A percentile compares a stretch with the other conserved stretches of the same genome.
Conservation (phyloP, 2,888 invertebrate species). For the Xestia ashworthii region DNA sequence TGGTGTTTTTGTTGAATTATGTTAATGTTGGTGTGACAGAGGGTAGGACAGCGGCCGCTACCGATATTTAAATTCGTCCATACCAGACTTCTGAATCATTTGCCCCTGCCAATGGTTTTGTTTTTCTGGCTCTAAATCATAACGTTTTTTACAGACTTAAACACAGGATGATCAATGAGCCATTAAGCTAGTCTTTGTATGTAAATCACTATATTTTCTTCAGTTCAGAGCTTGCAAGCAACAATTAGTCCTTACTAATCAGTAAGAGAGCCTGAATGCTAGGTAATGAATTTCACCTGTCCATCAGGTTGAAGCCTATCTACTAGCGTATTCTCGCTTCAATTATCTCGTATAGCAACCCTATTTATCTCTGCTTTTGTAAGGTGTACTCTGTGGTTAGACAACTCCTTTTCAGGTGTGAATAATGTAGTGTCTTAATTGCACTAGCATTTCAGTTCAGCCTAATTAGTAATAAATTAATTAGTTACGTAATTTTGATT, state of each 20-base stretch:
- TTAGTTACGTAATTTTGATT: constrained; percentile 21
- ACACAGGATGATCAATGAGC: constrained; percentile 22
- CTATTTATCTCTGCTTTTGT: constrained; percentile 44
- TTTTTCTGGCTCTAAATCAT: constrained; percentile 55
- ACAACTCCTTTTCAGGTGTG: constrained; percentile 25
- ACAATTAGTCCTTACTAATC: constrained; percentile 35
- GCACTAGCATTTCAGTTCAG: constrained; percentile 11
- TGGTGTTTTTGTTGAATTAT: constrained; percentile 87
- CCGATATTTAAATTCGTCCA: constrained; percentile 87
- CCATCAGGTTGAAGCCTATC: constrained; percentile 69
- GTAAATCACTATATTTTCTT: constrained; percentile 21
- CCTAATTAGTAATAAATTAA: constrained; percentile 29
- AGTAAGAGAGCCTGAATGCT: constrained; percentile 57
- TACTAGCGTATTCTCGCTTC: constrained; percentile 69
- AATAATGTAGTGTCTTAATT: constrained; percentile 43
- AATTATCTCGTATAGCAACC: constrained; percentile 74
- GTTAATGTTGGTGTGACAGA: constrained; percentile 85
- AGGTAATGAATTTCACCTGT: constrained; percentile 75
- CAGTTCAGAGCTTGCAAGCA: constrained; percentile 13
- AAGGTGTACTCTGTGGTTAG: not conserved
- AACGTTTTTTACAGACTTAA: constrained; percentile 36
- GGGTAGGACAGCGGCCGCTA: constrained; percentile 80
- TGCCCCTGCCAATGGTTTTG: constrained; percentile 55
- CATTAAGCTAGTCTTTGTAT: constrained; percentile 9
- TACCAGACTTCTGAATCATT: constrained; percentile 60